Percentiles rank a stretch among this genome's conserved stretches.
These are phyloP conservation scores for Clarias laeviceps DNA, from an alignment of 2,797 vertebrate species.

Conservation along the genomic window DNA sequence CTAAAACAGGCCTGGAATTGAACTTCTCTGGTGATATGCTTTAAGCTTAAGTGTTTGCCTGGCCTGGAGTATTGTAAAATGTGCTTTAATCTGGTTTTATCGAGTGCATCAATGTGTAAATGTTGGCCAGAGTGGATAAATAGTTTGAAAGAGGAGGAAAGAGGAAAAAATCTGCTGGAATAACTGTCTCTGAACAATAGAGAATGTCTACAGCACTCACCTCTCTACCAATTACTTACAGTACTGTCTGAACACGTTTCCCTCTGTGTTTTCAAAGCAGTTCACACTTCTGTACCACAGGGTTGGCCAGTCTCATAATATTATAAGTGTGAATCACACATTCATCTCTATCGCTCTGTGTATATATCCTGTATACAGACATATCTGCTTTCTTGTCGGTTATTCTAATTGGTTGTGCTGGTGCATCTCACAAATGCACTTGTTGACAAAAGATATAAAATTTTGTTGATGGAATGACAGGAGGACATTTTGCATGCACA, in stretches of 20 bases:
- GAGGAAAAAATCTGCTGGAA: not conserved
- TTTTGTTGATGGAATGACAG: not conserved
- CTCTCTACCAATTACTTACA: not conserved
- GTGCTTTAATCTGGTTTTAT: not conserved
- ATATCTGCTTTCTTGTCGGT: not conserved
- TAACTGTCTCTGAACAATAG: not conserved
- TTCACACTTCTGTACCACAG: conserved; percentile 16
- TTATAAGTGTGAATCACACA: conserved; percentile 16
- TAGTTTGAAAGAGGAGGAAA: not conserved
- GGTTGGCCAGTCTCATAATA: conserved; percentile 9
- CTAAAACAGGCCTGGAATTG: conserved; percentile 17
- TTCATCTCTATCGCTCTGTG: not conserved
- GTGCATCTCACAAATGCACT: not conserved
- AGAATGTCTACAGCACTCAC: not conserved
- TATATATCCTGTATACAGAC: not conserved
- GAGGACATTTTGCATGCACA: not conserved
- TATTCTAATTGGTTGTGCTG: not conserved
- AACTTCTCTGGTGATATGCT: conserved; percentile 14
- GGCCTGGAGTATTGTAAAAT: not conserved
- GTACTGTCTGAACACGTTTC: not conserved
- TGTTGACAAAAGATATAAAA: not conserved
- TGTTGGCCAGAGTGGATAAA: not conserved
- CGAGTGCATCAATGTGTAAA: not conserved
- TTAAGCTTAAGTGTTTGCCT: not conserved
- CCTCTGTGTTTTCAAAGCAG: not conserved